A percentile compares a stretch with the other conserved stretches of the same genome.
phyloP scores from a whole-genome alignment of 92 coral and sea anemone species.

The Phenganax subtilis region DNA sequence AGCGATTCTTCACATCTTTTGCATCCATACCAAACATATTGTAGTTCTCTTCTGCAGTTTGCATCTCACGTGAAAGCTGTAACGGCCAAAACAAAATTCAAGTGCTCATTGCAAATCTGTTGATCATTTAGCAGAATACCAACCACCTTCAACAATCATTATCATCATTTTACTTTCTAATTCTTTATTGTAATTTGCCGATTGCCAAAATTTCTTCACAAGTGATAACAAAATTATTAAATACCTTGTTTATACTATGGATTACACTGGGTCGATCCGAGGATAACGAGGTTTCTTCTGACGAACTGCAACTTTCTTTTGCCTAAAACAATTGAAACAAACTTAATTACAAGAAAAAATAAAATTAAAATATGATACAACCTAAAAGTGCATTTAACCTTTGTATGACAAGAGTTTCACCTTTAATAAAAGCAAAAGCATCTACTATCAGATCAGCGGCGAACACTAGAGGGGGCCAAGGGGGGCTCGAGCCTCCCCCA shows the following conservation, averaged over 20 bases:
- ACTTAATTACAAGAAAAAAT: background rate
- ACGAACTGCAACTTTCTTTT: background rate
- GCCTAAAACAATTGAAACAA: background rate
- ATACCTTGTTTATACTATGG: constrained; percentile 32
- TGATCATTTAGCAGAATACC: background rate
- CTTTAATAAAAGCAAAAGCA: too few relatives aligned
- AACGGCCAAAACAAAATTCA: background rate
- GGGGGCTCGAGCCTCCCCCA: too few relatives aligned
- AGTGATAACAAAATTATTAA: background rate
- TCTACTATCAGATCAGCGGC: too few relatives aligned
- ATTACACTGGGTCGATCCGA: constrained; percentile 5
- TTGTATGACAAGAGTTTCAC: too few relatives aligned
- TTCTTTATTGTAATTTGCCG: too few relatives aligned
- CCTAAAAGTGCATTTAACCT: too few relatives aligned
- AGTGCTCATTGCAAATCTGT: background rate
- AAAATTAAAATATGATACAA: background rate
- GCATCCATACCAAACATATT: constrained; percentile 62
- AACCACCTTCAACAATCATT: too few relatives aligned
- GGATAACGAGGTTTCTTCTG: background rate
- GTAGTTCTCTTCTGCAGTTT: constrained; percentile 61
- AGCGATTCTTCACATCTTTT: constrained; percentile 53
- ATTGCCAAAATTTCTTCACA: too few relatives aligned
- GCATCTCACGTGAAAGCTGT: constrained; percentile 69
- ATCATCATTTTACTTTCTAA: too few relatives aligned
- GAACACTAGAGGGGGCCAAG: too few relatives aligned